phyloP scores from a whole-genome alignment of 2,113 vertebrate genomes.

The Myotis lucifugus region DNA sequence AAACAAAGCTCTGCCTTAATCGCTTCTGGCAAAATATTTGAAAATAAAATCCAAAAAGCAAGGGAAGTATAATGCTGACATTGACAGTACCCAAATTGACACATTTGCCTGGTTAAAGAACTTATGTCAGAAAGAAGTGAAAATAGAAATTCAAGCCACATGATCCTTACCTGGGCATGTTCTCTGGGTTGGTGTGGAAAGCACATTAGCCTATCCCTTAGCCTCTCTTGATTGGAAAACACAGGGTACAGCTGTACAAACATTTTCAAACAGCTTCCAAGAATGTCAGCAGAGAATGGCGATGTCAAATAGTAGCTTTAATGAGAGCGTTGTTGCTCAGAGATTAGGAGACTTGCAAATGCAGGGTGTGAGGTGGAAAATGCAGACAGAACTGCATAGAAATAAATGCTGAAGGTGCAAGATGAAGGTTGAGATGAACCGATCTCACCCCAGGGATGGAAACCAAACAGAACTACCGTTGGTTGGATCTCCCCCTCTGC shows the following conservation, averaged over 20 bases:
- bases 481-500: neutral
- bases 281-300: slow-evolving; percentile 38
- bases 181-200: slow-evolving; percentile 17
- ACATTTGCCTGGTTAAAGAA: slow-evolving; percentile 12
- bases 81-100: slow-evolving; percentile 3
- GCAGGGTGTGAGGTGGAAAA: neutral
- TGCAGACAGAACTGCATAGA: neutral
- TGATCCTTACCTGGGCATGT: slow-evolving; percentile 21
- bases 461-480: neutral
- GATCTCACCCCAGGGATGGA: neutral
- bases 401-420: neutral
- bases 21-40: slow-evolving; percentile 66
- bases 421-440: neutral
- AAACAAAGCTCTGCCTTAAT: slow-evolving; percentile 67
- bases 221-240: slow-evolving; percentile 46
- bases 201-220: slow-evolving; percentile 55
- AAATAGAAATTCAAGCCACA: slow-evolving; percentile 32
- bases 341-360: slow-evolving; percentile 29
- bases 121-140: neutral
- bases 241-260: slow-evolving; percentile 26
- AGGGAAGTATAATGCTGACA: slow-evolving; percentile 11
- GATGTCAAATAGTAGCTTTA: slow-evolving; percentile 28
- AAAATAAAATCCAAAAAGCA: slow-evolving; percentile 57
- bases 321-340: slow-evolving; percentile 24
- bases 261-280: slow-evolving; percentile 53